Base-by-base conservation (phyloP, 2,888 invertebrate genomes). In the Macrosoma leucophasiata region DNA sequence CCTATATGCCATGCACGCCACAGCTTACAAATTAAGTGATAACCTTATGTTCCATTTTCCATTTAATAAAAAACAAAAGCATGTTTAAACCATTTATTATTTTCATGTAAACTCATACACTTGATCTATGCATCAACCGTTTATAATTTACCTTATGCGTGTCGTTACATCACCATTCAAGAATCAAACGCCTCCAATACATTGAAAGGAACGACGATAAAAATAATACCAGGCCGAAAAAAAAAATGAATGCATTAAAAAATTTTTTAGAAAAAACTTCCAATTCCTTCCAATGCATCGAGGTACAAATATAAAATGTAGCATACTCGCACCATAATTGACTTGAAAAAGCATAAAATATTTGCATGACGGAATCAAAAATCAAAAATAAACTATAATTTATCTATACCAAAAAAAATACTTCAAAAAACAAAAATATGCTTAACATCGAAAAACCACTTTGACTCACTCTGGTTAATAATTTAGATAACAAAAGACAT, bases 21-120 rank as follows among this genome's bases (percentile, higher is more conserved):
- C n/a, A n/a, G n/a, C n/a, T n/a, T n/a, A n/a, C n/a, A n/a, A n/a
- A n/a, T n/a, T n/a, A n/a, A n/a, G n/a, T n/a, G n/a, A n/a, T n/a
- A n/a, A n/a, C n/a, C n/a, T n/a, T n/a, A n/a, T n/a, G n/a, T n/a
- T n/a, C n/a, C n/a, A n/a, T n/a, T n/a, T 8, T 25, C n/a, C 13
- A 11, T 3, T 13, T 36, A 33, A 39, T 49, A 49, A 43, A 36
- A 43, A 47, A 43, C 51, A 21, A 15, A 40, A 49, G 42, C 28
- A 24, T 60, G 58, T 70, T 74, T 73, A 60, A 65, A 76, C 70
- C 70, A 76, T 82, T 78, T 81, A 81, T 76, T 67, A 67, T 73
- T 74, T 71, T 77, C 75, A 75, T 76, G 78, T 82, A 78, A 82
- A 82, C 73, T 74, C 79, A 74, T 82, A 82, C 79, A 78, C 68